Evolutionary conservation across 2,797 vertebrate genomes (phyloP).

Genomic region (Ataeniobius toweri): DNA sequence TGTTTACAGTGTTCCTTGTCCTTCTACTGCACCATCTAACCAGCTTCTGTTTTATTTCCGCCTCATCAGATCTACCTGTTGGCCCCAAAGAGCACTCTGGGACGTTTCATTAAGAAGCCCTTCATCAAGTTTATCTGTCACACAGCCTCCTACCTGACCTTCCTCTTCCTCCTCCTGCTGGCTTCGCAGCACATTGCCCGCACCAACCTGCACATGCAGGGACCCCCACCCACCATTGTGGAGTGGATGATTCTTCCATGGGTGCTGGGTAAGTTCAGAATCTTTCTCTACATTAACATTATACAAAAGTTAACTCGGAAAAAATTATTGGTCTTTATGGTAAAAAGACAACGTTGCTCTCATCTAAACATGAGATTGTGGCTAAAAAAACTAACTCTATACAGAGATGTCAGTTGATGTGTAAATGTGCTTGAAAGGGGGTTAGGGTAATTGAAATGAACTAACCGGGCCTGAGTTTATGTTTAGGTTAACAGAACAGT

Average conservation of each 20-base stretch:
- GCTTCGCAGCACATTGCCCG: slow-evolving; percentile 97
- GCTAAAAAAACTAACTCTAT: neutral
- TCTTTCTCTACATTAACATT: neutral
- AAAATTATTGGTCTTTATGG: neutral
- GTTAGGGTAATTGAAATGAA: neutral
- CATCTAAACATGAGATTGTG: too few species aligned
- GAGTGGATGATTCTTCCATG: slow-evolving; percentile 99
- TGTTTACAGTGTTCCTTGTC: neutral
- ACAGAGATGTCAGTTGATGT: too few species aligned
- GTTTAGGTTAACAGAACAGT: neutral
- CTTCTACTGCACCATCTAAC: neutral
- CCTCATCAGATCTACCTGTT: slow-evolving; percentile 85
- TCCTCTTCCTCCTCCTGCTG: slow-evolving; percentile 96
- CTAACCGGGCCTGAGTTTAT: neutral
- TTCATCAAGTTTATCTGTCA: slow-evolving; percentile 99
- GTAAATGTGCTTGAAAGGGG: neutral
- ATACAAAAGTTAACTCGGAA: neutral
- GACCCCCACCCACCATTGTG: slow-evolving; percentile 93
- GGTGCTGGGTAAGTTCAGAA: slow-evolving; percentile 85
- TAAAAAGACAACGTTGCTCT: too few species aligned
- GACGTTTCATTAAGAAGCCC: slow-evolving; percentile 97
- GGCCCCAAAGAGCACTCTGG: slow-evolving; percentile 93
- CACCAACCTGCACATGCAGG: slow-evolving; percentile 96
- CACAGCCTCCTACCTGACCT: slow-evolving; percentile 97
- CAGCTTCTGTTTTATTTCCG: too few species aligned